Conservation (phyloP, 2,888 invertebrate genomes). For the Rutpela maculata region DNA sequence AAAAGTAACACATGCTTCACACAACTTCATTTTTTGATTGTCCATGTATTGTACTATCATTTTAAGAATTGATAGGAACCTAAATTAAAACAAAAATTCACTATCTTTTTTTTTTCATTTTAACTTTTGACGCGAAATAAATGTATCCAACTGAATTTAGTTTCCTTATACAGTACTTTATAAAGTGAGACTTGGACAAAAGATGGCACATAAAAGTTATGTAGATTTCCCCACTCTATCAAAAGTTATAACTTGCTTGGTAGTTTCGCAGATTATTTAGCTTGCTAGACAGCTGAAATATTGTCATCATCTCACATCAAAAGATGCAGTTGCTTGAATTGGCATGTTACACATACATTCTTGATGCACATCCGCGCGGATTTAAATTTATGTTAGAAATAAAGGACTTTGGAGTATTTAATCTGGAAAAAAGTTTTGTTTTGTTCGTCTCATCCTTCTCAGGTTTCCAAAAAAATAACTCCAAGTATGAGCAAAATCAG, state of each 20-base stretch:
- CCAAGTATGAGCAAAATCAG: no score
- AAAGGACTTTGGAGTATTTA: not conserved
- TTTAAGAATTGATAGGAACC: no score
- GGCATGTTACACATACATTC: not conserved
- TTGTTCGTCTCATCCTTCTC: no score
- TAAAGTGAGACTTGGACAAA: not conserved
- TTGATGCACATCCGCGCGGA: not conserved
- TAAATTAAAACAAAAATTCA: no score
- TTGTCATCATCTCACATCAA: not conserved
- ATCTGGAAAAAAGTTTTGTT: no score
- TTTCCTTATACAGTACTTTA: not conserved
- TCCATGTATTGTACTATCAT: no score
- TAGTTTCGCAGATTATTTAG: not conserved
- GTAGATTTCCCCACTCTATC: not conserved
- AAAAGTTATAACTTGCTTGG: not conserved
- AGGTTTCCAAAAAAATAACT: no score
- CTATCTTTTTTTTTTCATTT: no score
- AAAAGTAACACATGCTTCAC: no score
- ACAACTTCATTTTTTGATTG: no score
- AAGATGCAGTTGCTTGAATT: not conserved
- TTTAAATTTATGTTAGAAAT: not conserved
- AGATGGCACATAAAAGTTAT: not conserved
- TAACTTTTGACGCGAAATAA: no score
- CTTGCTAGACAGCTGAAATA: not conserved
- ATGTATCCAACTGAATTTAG: no score